Percentiles rank a stretch among this genome's conserved stretches.
Evolutionary conservation across 2,888 invertebrate genomes (phyloP).

Genomic region (Seira ritae): DNA sequence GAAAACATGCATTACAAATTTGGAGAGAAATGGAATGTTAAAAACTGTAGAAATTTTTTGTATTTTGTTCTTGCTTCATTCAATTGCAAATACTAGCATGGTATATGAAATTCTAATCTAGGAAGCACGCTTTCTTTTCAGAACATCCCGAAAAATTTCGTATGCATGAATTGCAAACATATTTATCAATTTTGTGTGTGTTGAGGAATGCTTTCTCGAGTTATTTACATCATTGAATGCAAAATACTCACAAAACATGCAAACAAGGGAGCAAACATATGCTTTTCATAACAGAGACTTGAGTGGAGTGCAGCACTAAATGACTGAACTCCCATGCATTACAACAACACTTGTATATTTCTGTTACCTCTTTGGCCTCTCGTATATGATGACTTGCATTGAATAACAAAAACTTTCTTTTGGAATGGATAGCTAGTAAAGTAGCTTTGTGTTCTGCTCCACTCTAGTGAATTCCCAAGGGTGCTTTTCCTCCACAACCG

Average conservation of each 20-base stretch:
- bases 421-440: conserved; percentile 12
- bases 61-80: no score
- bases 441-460: conserved; percentile 13
- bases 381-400: background rate
- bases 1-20: background rate
- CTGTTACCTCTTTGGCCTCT: background rate
- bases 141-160: background rate
- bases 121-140: background rate
- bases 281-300: no score
- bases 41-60: conserved; percentile 7
- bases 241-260: conserved; percentile 1
- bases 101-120: no score
- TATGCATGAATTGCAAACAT: conserved; percentile 43
- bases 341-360: no score
- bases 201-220: background rate
- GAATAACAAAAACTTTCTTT: conserved; percentile 1
- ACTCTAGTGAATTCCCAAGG: conserved; percentile 33
- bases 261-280: background rate
- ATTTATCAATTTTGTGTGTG: conserved; percentile 42
- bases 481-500: conserved; percentile 28
- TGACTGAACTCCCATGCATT: background rate
- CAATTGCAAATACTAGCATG: no score
- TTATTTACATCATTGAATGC: conserved; percentile 12
- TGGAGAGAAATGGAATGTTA: conserved; percentile 2
- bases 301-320: no score